Evolutionary conservation across 2,113 vertebrate species (phyloP).

Genomic region (Talpa occidentalis): DNA sequence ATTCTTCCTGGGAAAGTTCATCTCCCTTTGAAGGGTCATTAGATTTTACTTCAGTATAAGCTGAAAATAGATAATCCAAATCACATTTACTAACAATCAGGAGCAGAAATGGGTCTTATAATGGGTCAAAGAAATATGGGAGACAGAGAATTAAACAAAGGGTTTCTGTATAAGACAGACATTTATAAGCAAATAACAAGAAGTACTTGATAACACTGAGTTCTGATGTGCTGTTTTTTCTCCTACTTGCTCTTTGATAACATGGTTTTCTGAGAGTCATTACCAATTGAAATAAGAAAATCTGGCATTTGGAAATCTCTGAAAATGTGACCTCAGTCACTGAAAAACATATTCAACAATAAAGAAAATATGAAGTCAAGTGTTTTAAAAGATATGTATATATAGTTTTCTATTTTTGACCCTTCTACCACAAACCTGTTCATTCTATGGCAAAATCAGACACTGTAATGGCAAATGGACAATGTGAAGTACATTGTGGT

Average conservation of each 20-base stretch:
- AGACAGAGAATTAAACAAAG: background rate
- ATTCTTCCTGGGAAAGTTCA: slow-evolving; percentile 92
- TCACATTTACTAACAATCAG: slow-evolving; percentile 50
- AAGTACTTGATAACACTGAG: background rate
- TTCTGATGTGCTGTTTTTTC: slow-evolving; percentile 7
- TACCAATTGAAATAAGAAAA: slow-evolving; percentile 55
- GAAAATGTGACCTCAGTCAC: background rate
- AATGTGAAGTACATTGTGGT: slow-evolving; percentile 23
- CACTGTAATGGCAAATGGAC: slow-evolving; percentile 2
- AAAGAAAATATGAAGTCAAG: slow-evolving; percentile 51
- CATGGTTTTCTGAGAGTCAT: slow-evolving; percentile 28
- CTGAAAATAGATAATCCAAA: slow-evolving; percentile 82
- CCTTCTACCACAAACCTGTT: background rate
- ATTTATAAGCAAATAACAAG: slow-evolving; percentile 13
- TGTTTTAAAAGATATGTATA: background rate
- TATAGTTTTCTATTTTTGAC: slow-evolving; percentile 8
- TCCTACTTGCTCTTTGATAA: background rate
- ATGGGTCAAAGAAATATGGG: background rate
- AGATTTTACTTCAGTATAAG: slow-evolving; percentile 91
- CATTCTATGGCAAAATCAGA: slow-evolving; percentile 32
- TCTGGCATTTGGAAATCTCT: slow-evolving; percentile 27
- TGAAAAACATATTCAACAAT: slow-evolving; percentile 13
- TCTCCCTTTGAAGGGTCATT: slow-evolving; percentile 90
- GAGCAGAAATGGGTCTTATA: background rate
- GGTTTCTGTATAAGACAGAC: background rate